These are phyloP conservation scores for Erynnis tages DNA, from an alignment of 2,888 invertebrate genomes.

Conservation along the genomic window DNA sequence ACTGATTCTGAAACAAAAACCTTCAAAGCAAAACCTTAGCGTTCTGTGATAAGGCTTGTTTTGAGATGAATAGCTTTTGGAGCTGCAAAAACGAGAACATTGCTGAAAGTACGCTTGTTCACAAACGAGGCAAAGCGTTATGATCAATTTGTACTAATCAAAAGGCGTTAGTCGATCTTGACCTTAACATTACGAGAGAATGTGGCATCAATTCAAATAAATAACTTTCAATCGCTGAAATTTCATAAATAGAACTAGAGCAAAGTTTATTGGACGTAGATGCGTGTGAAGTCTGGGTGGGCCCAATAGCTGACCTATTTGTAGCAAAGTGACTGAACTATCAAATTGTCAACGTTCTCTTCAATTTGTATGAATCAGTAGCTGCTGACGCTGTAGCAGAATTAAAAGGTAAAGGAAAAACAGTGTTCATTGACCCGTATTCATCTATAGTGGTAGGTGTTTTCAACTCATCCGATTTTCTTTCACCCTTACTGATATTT, in stretches of 20 bases:
- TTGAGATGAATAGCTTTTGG: background rate
- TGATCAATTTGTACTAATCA: constrained; percentile 63
- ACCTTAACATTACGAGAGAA: constrained; percentile 48
- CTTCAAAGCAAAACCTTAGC: background rate
- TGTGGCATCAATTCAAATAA: constrained; percentile 33
- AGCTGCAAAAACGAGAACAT: background rate
- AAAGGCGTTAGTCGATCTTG: constrained; percentile 52
- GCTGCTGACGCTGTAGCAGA: no score
- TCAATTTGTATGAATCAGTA: background rate
- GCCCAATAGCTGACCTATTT: constrained; percentile 6
- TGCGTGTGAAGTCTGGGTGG: constrained; percentile 1
- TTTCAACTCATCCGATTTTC: no score
- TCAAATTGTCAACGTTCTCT: background rate
- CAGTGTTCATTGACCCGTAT: no score
- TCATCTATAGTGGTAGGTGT: no score
- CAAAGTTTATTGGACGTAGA: background rate
- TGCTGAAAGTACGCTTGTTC: constrained; percentile 32
- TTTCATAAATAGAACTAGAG: constrained; percentile 2
- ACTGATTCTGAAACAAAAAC: background rate
- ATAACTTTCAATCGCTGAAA: constrained; percentile 13
- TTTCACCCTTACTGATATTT: no score
- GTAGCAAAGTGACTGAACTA: constrained; percentile 1
- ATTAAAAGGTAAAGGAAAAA: no score
- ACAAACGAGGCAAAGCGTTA: constrained; percentile 43
- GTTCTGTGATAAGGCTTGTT: background rate